phyloP scores from a whole-genome alignment of 2,797 vertebrate species.

The Thalassophryne amazonica region DNA sequence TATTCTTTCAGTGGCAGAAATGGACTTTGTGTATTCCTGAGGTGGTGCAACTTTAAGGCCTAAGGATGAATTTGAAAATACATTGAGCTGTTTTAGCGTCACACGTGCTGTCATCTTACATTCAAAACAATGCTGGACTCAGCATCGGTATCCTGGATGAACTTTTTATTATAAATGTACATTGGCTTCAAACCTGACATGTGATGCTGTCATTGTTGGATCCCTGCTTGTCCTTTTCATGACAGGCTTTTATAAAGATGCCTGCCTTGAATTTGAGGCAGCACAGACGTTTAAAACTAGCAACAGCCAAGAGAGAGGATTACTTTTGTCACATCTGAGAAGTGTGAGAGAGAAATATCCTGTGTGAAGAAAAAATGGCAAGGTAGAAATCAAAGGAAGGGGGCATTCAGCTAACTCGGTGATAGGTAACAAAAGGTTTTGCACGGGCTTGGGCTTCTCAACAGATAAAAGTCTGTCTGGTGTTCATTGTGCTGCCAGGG shows the following conservation, averaged over 20 bases:
- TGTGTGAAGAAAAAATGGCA: slow-evolving; percentile 63
- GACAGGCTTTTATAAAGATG: slow-evolving; percentile 2
- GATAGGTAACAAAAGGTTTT: slow-evolving; percentile 78
- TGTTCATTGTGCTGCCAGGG: slow-evolving; percentile 74
- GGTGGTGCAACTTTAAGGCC: background rate
- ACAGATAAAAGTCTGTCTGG: slow-evolving; percentile 80
- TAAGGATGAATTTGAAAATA: background rate
- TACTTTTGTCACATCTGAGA: slow-evolving; percentile 65
- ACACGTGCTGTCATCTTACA: too few relatives aligned
- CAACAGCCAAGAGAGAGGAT: slow-evolving; percentile 36
- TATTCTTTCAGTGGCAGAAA: background rate
- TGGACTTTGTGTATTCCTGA: background rate
- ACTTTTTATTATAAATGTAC: background rate
- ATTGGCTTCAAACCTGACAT: background rate
- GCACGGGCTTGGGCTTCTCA: slow-evolving; percentile 69
- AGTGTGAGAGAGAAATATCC: slow-evolving; percentile 63
- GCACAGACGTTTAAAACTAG: slow-evolving; percentile 18
- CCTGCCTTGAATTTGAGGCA: background rate
- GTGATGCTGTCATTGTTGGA: background rate
- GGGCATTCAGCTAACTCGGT: slow-evolving; percentile 69
- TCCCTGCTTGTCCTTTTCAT: background rate
- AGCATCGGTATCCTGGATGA: background rate
- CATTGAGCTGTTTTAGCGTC: background rate
- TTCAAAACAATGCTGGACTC: background rate
- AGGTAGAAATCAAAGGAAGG: slow-evolving; percentile 72